Evolutionary conservation across 1,140 invertebrate species (phyloP).

Genomic region (Bombyx mandarina): DNA sequence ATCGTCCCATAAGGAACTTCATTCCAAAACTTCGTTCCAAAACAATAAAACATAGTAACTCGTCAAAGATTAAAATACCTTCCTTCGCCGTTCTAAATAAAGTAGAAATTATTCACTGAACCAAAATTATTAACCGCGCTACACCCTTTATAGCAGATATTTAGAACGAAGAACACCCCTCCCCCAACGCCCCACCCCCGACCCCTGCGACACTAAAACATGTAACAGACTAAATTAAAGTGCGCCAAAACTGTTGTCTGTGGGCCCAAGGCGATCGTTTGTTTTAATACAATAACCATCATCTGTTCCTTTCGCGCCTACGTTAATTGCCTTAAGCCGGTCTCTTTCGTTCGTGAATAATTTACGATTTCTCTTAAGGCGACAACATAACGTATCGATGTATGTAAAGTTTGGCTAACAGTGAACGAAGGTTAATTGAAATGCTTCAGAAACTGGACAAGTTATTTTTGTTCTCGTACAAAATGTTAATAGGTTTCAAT

Average conservation of each 20-base stretch:
- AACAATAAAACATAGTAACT: too few relatives aligned
- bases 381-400: conserved; percentile 38
- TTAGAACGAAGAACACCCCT: conserved; percentile 40
- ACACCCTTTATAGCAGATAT: conserved; percentile 67
- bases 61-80: too few relatives aligned
- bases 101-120: conserved; percentile 55
- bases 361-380: conserved; percentile 54
- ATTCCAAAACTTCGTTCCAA: too few relatives aligned
- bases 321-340: conserved; percentile 23
- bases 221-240: conserved; percentile 67
- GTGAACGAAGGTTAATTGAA: conserved; percentile 17
- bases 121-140: conserved; percentile 64
- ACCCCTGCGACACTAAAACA: conserved; percentile 55
- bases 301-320: conserved; percentile 43
- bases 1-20: too few relatives aligned
- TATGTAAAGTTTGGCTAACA: conserved; percentile 18
- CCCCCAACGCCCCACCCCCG: conserved; percentile 17
- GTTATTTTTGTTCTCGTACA: too few relatives aligned
- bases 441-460: background rate
- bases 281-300: conserved; percentile 67
- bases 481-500: too few relatives aligned
- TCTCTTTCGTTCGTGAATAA: conserved; percentile 37
- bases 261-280: conserved; percentile 64
- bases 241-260: conserved; percentile 64
- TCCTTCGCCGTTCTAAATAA: conserved; percentile 18